Evolutionary conservation across 2,888 invertebrate species (phyloP).

Genomic region (Thereva nobilitata): DNA sequence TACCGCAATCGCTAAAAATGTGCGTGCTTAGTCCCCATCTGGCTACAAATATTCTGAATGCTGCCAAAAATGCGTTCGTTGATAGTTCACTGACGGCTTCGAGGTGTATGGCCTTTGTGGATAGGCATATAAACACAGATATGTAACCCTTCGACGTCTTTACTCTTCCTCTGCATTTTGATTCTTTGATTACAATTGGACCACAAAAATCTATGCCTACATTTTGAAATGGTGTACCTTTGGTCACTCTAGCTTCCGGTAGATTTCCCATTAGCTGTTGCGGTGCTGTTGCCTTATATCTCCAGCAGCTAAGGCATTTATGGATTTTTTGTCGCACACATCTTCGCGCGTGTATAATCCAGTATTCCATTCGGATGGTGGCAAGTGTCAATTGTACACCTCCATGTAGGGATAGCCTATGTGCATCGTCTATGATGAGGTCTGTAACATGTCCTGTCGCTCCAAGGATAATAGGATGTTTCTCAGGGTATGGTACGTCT

Average conservation of each 20-base stretch:
- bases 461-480: constrained; percentile 2
- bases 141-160: constrained; percentile 3
- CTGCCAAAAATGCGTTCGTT: not conserved
- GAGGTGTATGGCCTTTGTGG: not conserved
- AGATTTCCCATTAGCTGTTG: constrained; percentile 1
- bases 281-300: not conserved
- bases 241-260: not conserved
- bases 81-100: constrained; percentile 7
- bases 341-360: constrained; percentile 40
- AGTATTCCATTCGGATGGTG: constrained; percentile 41
- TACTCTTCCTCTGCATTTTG: not conserved
- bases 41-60: not conserved
- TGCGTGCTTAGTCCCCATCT: not conserved
- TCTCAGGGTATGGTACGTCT: not conserved
- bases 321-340: constrained; percentile 19
- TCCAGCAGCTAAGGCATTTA: constrained; percentile 38
- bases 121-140: constrained; percentile 1
- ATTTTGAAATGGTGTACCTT: not conserved
- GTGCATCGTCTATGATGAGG: constrained; percentile 1
- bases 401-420: constrained; percentile 41
- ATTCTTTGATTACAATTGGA: not conserved
- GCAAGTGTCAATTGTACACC: constrained; percentile 40
- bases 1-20: not conserved
- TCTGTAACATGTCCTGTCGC: not conserved
- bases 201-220: not conserved